phyloP scores from a whole-genome alignment of 2,888 invertebrate genomes.

The Lithodes maja region DNA sequence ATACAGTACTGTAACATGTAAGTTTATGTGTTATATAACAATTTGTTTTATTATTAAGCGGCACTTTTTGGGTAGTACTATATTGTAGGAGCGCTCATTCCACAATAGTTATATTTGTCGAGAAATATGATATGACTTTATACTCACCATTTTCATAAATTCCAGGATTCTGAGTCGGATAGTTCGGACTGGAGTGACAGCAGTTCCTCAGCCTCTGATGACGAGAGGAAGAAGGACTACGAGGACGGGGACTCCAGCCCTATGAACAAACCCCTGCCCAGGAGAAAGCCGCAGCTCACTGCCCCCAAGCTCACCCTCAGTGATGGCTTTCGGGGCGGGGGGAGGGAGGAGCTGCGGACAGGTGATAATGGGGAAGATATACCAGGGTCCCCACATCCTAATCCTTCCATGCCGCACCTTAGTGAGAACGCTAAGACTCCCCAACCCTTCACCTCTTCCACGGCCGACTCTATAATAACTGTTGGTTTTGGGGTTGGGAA shows the following conservation, averaged over 20 bases:
- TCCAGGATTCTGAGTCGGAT: slow-evolving; percentile 67
- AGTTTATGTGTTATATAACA: too few species aligned
- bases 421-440: slow-evolving; percentile 37
- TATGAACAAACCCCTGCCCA: slow-evolving; percentile 67
- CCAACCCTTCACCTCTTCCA: slow-evolving; percentile 40
- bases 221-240: slow-evolving; percentile 63
- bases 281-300: slow-evolving; percentile 69
- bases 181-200: slow-evolving; percentile 64
- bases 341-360: slow-evolving; percentile 24
- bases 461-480: slow-evolving; percentile 39
- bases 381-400: slow-evolving; percentile 7
- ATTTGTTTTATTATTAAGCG: too few species aligned
- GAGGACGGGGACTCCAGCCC: slow-evolving; percentile 56
- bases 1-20: too few species aligned
- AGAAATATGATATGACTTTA: not conserved
- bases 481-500: slow-evolving; percentile 61
- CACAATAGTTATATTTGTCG: not conserved
- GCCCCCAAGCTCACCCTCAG: slow-evolving; percentile 62
- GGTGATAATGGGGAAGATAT: slow-evolving; percentile 8
- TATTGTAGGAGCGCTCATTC: too few species aligned
- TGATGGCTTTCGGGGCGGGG: slow-evolving; percentile 35
- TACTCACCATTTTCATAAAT: not conserved
- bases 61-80: too few species aligned
- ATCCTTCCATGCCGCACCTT: slow-evolving; percentile 21
- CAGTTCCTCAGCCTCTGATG: slow-evolving; percentile 64